phyloP scores from a whole-genome alignment of 1,140 invertebrate genomes.

The Hormaphis cornu region DNA sequence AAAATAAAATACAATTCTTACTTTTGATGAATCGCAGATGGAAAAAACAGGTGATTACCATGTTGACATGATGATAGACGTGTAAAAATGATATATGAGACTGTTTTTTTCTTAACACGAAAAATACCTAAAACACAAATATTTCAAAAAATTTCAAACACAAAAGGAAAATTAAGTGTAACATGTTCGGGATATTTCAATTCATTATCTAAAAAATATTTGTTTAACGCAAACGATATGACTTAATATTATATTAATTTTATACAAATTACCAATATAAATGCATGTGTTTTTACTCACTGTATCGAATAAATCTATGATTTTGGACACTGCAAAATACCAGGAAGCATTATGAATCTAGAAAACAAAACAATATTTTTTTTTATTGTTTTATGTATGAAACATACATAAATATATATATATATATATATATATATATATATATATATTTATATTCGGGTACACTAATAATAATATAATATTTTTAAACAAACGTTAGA shows the following conservation, averaged over 20 bases:
- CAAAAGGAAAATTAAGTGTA: too few relatives aligned
- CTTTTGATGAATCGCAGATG: background rate
- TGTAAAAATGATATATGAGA: constrained; percentile 54
- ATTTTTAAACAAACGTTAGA: too few relatives aligned
- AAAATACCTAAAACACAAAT: constrained; percentile 44
- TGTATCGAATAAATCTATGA: constrained; percentile 35
- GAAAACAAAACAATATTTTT: constrained; percentile 33
- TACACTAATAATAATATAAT: too few relatives aligned
- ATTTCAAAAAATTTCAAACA: background rate
- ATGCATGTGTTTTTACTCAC: constrained; percentile 40
- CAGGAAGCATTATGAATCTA: constrained; percentile 53
- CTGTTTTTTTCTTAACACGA: constrained; percentile 53
- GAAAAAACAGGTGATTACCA: constrained; percentile 37
- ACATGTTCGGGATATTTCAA: too few relatives aligned
- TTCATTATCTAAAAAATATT: background rate
- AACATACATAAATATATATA: background rate
- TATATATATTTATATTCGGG: too few relatives aligned
- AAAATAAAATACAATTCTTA: background rate
- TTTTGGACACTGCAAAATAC: constrained; percentile 57
- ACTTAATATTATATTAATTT: background rate
- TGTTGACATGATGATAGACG: constrained; percentile 55
- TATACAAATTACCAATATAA: too few relatives aligned
- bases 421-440: background rate
- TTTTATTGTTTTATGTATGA: background rate
- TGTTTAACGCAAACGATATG: background rate